Percentiles rank a stretch among this genome's conserved stretches.
Conservation (phyloP, 2,888 invertebrate species). For the Pandemis corylana region DNA sequence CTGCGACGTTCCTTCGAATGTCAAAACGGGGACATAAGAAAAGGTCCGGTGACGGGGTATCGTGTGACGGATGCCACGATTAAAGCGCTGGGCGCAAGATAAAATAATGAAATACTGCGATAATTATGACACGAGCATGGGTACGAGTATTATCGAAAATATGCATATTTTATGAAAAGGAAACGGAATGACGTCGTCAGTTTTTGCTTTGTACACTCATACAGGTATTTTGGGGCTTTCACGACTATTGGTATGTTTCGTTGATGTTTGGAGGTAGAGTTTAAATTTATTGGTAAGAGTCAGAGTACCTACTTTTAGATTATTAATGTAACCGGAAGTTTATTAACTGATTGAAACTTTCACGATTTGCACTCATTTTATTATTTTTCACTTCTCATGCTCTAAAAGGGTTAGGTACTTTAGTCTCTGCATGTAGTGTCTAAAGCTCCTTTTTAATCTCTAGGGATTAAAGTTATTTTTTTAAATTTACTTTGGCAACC, state of each 20-base stretch:
- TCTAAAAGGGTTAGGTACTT: too few species aligned
- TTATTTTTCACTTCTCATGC: too few species aligned
- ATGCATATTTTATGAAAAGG: background rate
- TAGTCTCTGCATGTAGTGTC: too few species aligned
- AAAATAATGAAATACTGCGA: slow-evolving; percentile 13
- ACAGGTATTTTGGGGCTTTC: background rate
- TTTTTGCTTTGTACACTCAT: background rate
- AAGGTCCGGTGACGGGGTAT: slow-evolving; percentile 12
- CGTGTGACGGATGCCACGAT: slow-evolving; percentile 7
- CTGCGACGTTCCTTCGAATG: slow-evolving; percentile 17
- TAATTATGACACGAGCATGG: background rate
- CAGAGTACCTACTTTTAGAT: too few species aligned
- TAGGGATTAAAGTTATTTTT: too few species aligned
- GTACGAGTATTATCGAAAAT: background rate
- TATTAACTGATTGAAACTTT: too few species aligned
- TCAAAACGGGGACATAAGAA: slow-evolving; percentile 23
- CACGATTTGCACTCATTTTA: too few species aligned
- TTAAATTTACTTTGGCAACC: too few species aligned
- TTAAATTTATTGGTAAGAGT: background rate
- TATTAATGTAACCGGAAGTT: too few species aligned
- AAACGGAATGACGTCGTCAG: background rate
- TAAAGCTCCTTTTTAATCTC: too few species aligned
- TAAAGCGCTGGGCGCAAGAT: background rate
- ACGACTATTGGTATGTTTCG: background rate
- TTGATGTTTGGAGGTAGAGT: background rate